Base-by-base conservation (phyloP, 2,888 invertebrate genomes). In the Phyllotreta striolata region DNA sequence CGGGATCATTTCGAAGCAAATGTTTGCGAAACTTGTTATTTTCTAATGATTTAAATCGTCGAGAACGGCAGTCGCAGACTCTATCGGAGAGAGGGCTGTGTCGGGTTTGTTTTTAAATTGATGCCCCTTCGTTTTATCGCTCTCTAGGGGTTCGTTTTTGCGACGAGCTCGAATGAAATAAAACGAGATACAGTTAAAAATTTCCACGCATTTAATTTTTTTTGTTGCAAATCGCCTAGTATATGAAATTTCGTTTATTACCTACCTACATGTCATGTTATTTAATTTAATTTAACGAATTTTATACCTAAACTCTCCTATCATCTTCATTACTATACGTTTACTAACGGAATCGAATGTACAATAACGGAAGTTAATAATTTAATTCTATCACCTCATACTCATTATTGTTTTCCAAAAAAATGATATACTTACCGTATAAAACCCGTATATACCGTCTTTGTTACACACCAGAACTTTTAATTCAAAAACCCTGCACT, bases 21-120 rank as follows among this genome's bases (percentile, higher is more conserved):
- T 63, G 52, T 63, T 63, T 63, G 57, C 44, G n/a, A 51, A 44
- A 57, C 46, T 57, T 41, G 62, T 62, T 63, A 63, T 52, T 52
- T 52, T 63, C 52, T 60, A 59, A 60, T 60, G 59, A 60, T 60
- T 52, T 24, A 44, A 60, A 44, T 60, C 58, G 41, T 39, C 52
- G 52, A 24, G 24, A 52, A 51, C 38, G 55, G 24, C 35, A 41
- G 24, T 43, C 46, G 43, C 55, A 43, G 13, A 43, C 44, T 56
- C 44, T 44, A 56, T 37, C 13, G 44, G 24, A 56, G 37, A 44
- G 52, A 24, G 24, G 24, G 37, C 39, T 38, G 14, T 44, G 44
- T 8, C 47, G 47, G 24, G 40, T 55, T 55, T 55, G 6, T 55
- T 55, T 24, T 43, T 34, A 34, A 34, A 43, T 12, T n/a, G 10